phyloP scores from a whole-genome alignment of 2,113 vertebrate genomes.

The Perognathus longimembris region DNA sequence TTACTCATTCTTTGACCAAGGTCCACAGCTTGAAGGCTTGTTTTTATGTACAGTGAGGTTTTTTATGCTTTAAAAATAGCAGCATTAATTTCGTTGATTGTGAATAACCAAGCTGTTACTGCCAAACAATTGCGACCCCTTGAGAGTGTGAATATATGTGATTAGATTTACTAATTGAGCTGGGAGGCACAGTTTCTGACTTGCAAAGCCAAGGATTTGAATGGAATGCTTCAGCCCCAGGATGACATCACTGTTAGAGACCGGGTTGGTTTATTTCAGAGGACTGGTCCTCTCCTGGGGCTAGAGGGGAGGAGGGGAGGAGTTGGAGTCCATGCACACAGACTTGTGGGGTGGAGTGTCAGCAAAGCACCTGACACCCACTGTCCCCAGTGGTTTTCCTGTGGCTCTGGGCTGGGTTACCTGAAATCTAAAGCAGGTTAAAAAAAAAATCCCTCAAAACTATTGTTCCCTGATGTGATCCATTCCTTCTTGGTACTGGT shows the following conservation, averaged over 20 bases:
- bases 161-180: constrained; percentile 73
- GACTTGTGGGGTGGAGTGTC: fast-evolving
- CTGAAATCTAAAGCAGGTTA: background rate
- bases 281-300: background rate
- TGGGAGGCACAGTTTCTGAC: constrained; percentile 55
- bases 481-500: background rate
- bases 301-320: too few species aligned
- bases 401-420: background rate
- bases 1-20: constrained; percentile 52
- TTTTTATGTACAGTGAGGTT: constrained; percentile 20
- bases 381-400: background rate
- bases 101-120: constrained; percentile 72
- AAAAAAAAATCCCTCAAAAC: background rate
- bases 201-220: constrained; percentile 43
- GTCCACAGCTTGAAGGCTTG: constrained; percentile 42
- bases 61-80: constrained; percentile 67
- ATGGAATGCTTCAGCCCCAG: constrained; percentile 34
- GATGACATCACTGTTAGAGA: constrained; percentile 53
- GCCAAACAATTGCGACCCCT: constrained; percentile 65
- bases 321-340: background rate
- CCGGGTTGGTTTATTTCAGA: constrained; percentile 30
- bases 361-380: background rate
- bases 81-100: constrained; percentile 61
- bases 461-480: background rate
- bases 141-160: constrained; percentile 72